Conservation (phyloP, 2,113 vertebrate species). For the Megaceryle torquata region DNA sequence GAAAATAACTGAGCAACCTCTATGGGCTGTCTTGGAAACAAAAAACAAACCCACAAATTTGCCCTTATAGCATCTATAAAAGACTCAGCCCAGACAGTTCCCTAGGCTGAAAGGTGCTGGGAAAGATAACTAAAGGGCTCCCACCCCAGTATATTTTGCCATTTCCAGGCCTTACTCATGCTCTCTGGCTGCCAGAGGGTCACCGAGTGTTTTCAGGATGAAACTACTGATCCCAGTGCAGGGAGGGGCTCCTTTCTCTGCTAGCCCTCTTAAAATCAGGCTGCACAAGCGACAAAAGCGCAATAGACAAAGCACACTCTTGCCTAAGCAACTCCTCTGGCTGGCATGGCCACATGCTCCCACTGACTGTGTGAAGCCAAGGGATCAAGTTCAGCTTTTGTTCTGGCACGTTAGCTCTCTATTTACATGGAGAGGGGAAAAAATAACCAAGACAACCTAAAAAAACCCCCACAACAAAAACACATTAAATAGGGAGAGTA, state of each 20-base stretch:
- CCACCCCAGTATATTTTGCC: neutral
- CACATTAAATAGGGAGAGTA: slow-evolving; percentile 43
- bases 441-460: neutral
- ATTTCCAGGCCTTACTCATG: neutral
- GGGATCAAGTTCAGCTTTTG: slow-evolving; percentile 45
- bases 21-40: neutral
- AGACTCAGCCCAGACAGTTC: neutral
- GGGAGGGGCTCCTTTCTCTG: neutral
- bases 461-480: slow-evolving; percentile 12
- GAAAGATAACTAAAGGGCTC: neutral
- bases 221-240: accelerated
- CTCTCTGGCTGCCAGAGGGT: neutral
- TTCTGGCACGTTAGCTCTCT: slow-evolving; percentile 41
- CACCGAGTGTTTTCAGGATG: neutral
- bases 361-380: neutral
- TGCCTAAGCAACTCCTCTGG: neutral
- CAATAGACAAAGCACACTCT: accelerated
- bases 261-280: neutral
- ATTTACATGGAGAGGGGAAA: slow-evolving; percentile 5
- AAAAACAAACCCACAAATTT: neutral
- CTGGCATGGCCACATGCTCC: accelerated
- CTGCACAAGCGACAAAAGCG: neutral
- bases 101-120: neutral
- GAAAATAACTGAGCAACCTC: neutral
- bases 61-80: neutral